Evolutionary conservation across 2,888 invertebrate species (phyloP).

Genomic region (Rhingia rostrata): DNA sequence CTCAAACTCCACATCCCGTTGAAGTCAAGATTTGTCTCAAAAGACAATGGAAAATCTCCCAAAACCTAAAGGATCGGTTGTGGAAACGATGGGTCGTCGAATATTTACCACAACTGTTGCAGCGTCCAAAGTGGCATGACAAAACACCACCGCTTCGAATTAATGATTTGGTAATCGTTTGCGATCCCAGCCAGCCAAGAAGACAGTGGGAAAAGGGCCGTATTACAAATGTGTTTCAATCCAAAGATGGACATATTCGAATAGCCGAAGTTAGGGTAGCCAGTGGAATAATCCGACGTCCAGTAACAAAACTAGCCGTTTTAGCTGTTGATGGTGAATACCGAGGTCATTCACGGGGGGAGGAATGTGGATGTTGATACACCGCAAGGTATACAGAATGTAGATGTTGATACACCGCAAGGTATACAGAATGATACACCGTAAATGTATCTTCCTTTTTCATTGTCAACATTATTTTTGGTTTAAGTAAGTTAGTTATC

Average conservation of each 20-base stretch:
- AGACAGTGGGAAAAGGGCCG: constrained; percentile 64
- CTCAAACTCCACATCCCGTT: too few relatives aligned
- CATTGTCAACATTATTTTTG: too few relatives aligned
- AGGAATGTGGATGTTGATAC: too few relatives aligned
- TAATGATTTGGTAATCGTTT: constrained; percentile 59
- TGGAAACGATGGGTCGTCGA: constrained; percentile 52
- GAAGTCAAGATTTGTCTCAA: too few relatives aligned
- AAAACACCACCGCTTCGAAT: constrained; percentile 21
- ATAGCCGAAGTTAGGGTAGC: constrained; percentile 72
- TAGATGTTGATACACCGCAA: too few relatives aligned
- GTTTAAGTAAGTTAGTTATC: too few relatives aligned
- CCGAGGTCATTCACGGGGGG: too few relatives aligned
- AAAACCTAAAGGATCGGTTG: constrained; percentile 7
- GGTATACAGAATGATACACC: too few relatives aligned
- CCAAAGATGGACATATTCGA: constrained; percentile 72
- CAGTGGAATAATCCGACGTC: constrained; percentile 66
- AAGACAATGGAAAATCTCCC: too few relatives aligned
- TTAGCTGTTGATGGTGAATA: constrained; percentile 68
- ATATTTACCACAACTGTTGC: constrained; percentile 59
- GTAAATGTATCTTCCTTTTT: too few relatives aligned
- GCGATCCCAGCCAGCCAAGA: constrained; percentile 63
- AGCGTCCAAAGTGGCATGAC: constrained; percentile 54
- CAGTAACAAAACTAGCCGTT: constrained; percentile 75
- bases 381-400: too few relatives aligned
- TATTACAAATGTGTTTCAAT: constrained; percentile 54